Base-by-base conservation (phyloP, 2,113 vertebrate species). In the Acrocephalus arundinaceus region DNA sequence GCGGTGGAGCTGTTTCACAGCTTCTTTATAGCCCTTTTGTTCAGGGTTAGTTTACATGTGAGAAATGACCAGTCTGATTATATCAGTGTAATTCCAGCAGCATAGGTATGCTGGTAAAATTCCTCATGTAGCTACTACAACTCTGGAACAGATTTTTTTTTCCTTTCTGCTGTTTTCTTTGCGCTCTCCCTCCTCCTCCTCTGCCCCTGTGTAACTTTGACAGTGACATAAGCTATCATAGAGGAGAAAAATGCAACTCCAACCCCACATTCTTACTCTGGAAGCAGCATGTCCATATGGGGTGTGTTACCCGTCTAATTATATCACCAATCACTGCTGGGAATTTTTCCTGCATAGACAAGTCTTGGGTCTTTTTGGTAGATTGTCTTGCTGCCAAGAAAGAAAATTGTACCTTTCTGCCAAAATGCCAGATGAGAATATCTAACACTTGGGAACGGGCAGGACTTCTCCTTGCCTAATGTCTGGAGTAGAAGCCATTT, bases 281-380 rank as follows among this genome's bases (percentile, higher is more conserved):
- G 75, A 93, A 95, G 48, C 83, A 86, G 94, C 87, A 77, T 74
- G 67, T 95, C 95, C 87, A 61, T 91, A 85, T 86, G 90, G 90
- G 93, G 78, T 93, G 87, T 4, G 24, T 85, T 88, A 49, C 63
- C 55, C 27, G 0, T 80, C 59, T 96, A 88, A 96, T 96, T 93
- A 90, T 93, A 94, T 45, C 57, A 86, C 57, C 70, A 78, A 52
- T 90, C 83, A 89, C 52, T 78, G 57, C 9, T 81, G 92, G 59
- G 65, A 84, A 61, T 92, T 96, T 51, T 92, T 94, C 93, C n/a
- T 92, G 90, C 93, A 54, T 84, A 90, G 96, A 72, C 96, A 95
- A 93, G 94, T 80, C 90, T 88, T 83, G 17, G 25, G 72, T 95
- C 81, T 92, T 93, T 80, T 95, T 63, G 63, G 67, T 79, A 76